A percentile compares a stretch with the other conserved stretches of the same genome.
These are phyloP conservation scores for Brachyopa scutellaris DNA, from an alignment of 2,888 invertebrate genomes.

Conservation along the genomic window DNA sequence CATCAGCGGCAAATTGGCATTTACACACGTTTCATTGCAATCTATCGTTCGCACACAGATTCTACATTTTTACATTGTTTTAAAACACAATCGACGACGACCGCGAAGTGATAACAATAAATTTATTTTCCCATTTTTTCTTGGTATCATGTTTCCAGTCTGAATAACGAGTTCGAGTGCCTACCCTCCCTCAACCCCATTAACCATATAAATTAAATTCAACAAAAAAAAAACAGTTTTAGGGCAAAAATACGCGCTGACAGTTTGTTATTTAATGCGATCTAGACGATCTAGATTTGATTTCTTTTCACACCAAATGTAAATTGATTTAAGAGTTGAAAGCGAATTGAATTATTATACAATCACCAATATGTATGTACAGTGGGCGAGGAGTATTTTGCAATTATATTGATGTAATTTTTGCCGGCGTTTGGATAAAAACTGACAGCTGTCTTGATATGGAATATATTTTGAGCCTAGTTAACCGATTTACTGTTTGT, in stretches of 20 bases:
- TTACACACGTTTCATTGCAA: neutral
- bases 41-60: too few species aligned
- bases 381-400: neutral
- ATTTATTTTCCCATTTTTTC: neutral
- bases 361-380: too few species aligned
- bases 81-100: slow-evolving; percentile 18
- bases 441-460: slow-evolving; percentile 6
- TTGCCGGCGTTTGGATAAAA: neutral
- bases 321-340: slow-evolving; percentile 27
- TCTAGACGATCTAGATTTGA: neutral
- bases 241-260: neutral
- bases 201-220: neutral
- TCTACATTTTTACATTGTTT: slow-evolving; percentile 15
- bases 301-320: neutral
- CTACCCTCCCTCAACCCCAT: too few species aligned
- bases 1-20: neutral
- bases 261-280: too few species aligned
- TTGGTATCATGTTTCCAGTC: neutral
- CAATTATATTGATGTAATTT: neutral
- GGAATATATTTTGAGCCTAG: too few species aligned
- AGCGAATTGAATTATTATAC: slow-evolving; percentile 34
- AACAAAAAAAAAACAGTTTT: neutral
- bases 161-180: neutral
- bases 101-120: slow-evolving; percentile 41
- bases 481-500: neutral